A percentile compares a stretch with the other conserved stretches of the same genome.
phyloP scores from a whole-genome alignment of 2,888 invertebrate species.

The Aricia artaxerxes region DNA sequence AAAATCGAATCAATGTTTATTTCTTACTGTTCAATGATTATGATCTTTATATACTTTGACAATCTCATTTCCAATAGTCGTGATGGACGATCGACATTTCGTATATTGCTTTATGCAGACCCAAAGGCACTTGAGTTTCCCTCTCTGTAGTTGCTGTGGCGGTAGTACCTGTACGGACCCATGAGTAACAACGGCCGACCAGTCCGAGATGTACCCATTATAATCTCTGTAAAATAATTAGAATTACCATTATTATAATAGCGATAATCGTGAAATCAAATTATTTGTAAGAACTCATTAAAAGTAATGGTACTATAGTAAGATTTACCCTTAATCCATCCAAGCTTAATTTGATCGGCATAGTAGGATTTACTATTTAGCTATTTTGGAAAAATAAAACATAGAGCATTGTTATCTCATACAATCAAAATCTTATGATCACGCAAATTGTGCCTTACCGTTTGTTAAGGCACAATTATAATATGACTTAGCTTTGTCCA shows the following conservation, averaged over 20 bases:
- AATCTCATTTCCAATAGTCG: slow-evolving; percentile 45
- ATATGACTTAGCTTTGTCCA: no score
- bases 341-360: no score
- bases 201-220: neutral
- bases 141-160: slow-evolving; percentile 50
- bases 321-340: no score
- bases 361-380: no score
- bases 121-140: slow-evolving; percentile 50
- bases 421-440: no score
- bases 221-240: neutral
- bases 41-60: slow-evolving; percentile 41
- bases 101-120: slow-evolving; percentile 46
- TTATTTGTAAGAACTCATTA: no score
- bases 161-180: slow-evolving; percentile 28
- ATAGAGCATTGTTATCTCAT: no score
- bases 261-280: no score
- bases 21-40: slow-evolving; percentile 39
- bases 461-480: no score
- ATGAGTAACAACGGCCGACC: neutral
- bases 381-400: no score
- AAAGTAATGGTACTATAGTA: no score
- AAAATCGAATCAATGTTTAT: neutral
- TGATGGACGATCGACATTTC: slow-evolving; percentile 45
- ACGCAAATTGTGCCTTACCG: no score
- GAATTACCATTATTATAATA: neutral